Evolutionary conservation across 2,797 vertebrate species (phyloP), one percentile per base, ranked within the genome.

Genomic region (Otolemur crassicaudatus): DNA sequence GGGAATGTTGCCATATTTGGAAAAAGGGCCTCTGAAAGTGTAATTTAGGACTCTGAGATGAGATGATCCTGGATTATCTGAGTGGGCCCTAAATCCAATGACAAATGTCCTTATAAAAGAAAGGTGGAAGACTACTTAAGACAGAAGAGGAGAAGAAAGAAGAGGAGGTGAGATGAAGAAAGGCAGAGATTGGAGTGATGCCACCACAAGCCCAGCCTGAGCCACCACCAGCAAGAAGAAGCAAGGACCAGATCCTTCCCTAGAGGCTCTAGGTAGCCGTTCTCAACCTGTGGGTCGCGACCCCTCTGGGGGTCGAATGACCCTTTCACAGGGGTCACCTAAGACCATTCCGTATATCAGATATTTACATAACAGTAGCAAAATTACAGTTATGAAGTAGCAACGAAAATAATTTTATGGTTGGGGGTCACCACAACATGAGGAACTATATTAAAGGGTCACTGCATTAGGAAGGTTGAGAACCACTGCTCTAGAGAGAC

Each of bases 81-180:
- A 61, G 2, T 63, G 31, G 70, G 9, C 7, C 22, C 31, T 88
- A 72, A 90, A 93, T 89, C 14, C 56, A 79, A 73, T 67, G 34
- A 72, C 4, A 67, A 91, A 37, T 76, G 22, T 56, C 43, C 20
- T 63, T 76, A 82, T 43, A 53, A 85, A 72, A 83, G 58, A 95
- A 95, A 95, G n/a, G 22, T 89, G 92, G 34, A 70, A 7, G 23
- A 60, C 80, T 85, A 67, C 49, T 80, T 60, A 72, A 94, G 43
- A 84, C 37, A 56, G 31, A 53, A 22, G 19, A 43, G 13, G 67
- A 76, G 20, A 83, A 87, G 63, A 93, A 87, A 58, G 43, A 95
- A 56, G 23, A 87, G 22, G 53, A 37, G 29, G 8, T 34, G 17
- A 91, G 40, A 37, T 5, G 10, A 93, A 92, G 29, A 91, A 16